Percentiles rank a stretch among this genome's conserved stretches.
These are phyloP conservation scores for Oscheius sp. DNA, from an alignment of 1,140 invertebrate genomes.

Conservation along the genomic window DNA sequence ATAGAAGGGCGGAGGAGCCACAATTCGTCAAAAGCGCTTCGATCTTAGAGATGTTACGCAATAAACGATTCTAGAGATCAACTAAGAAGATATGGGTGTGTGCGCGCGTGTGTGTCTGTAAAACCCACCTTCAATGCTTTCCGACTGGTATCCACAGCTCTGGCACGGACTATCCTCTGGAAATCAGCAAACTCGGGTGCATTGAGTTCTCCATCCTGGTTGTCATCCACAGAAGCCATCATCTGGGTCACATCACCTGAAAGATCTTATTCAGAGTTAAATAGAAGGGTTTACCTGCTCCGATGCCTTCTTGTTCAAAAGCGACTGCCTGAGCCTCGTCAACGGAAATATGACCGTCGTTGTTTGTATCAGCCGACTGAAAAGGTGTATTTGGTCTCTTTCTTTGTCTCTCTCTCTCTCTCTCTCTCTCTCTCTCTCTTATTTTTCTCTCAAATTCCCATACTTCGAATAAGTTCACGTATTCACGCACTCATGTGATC, in stretches of 20 bases:
- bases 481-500: too few species aligned
- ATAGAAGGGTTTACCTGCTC: constrained; percentile 39
- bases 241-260: constrained; percentile 55
- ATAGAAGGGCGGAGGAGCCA: too few species aligned
- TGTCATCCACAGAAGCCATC: constrained; percentile 57
- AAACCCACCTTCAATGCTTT: constrained; percentile 55
- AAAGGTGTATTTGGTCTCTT: constrained; percentile 20
- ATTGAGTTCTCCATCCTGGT: constrained; percentile 59
- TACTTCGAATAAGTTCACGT: too few species aligned
- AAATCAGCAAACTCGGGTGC: constrained; percentile 60
- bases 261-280: not conserved
- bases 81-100: too few species aligned
- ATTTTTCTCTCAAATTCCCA: too few species aligned
- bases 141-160: constrained; percentile 57
- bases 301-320: constrained; percentile 61
- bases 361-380: constrained; percentile 52
- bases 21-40: constrained; percentile 11
- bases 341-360: constrained; percentile 58
- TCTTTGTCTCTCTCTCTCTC: not conserved
- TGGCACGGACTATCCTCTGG: constrained; percentile 55
- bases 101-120: too few species aligned
- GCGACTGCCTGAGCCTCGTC: constrained; percentile 59
- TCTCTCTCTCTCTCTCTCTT: not conserved
- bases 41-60: not conserved
- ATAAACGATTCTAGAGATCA: not conserved